A percentile compares a stretch with the other conserved stretches of the same genome.
These are phyloP conservation scores for Xyrauchen texanus DNA, from an alignment of 2,113 vertebrate species.

Conservation along the genomic window DNA sequence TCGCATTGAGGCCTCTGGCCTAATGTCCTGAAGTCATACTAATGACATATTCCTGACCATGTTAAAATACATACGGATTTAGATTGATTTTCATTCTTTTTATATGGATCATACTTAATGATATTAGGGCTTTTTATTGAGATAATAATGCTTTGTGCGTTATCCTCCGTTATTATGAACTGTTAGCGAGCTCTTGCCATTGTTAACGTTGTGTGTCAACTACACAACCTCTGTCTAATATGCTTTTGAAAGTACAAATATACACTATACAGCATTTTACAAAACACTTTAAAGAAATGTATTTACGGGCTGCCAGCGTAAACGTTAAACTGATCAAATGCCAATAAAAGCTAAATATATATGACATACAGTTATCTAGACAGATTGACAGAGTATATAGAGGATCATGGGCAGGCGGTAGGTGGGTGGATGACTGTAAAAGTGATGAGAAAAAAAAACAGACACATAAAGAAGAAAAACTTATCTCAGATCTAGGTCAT, in stretches of 20 bases:
- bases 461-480: too few species aligned
- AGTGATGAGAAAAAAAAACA: too few species aligned
- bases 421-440: too few species aligned
- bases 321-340: not conserved
- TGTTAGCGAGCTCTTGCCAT: too few species aligned
- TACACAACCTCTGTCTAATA: not conserved
- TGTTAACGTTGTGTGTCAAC: not conserved
- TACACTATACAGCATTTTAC: not conserved
- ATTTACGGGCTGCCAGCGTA: not conserved
- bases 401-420: too few species aligned
- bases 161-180: too few species aligned
- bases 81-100: conserved; percentile 23
- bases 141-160: conserved; percentile 1
- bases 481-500: too few species aligned
- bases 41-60: conserved; percentile 6
- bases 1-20: conserved; percentile 43
- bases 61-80: conserved; percentile 20
- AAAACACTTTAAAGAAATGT: not conserved
- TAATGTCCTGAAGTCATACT: conserved; percentile 45
- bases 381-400: too few species aligned
- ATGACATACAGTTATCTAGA: too few species aligned
- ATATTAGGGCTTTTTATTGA: conserved; percentile 11
- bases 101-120: conserved; percentile 8
- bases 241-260: not conserved
- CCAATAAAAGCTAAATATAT: too few species aligned